Conservation (phyloP, 2,888 invertebrate species). For the Eilema caniola region DNA sequence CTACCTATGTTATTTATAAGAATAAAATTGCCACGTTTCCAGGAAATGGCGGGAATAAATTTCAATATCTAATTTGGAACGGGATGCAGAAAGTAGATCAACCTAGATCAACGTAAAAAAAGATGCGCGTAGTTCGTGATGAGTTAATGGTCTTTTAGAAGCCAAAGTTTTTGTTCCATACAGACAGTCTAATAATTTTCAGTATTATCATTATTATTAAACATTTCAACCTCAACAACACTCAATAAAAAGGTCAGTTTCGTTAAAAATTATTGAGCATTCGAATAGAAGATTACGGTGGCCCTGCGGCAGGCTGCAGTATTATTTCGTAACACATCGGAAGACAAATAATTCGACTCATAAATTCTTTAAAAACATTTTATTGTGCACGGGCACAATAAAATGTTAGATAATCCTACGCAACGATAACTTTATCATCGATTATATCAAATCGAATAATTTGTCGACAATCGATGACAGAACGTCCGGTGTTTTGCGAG, state of each 20-base stretch:
- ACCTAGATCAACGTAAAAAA: no score
- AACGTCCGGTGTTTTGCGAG: slow-evolving; percentile 28
- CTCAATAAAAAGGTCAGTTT: not conserved
- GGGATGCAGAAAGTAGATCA: no score
- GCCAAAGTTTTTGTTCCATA: not conserved
- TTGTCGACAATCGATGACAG: slow-evolving; percentile 26
- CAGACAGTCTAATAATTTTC: not conserved
- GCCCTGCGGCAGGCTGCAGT: not conserved
- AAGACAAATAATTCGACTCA: slow-evolving; percentile 6
- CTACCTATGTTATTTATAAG: no score
- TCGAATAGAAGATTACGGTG: no score
- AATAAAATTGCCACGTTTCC: no score
- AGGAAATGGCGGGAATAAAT: no score
- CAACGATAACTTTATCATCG: slow-evolving; percentile 5
- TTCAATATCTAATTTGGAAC: no score
- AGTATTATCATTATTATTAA: not conserved
- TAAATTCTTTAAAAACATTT: slow-evolving; percentile 6
- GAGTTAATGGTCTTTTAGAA: not conserved
- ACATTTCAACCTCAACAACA: not conserved
- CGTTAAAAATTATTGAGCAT: not conserved
- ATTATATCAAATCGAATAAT: slow-evolving; percentile 19
- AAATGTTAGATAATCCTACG: slow-evolving; percentile 31
- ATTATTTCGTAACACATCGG: slow-evolving; percentile 11
- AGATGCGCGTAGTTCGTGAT: not conserved
- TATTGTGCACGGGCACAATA: not conserved